Evolutionary conservation across 92 coral and sea anemone species (phyloP), one percentile per base, ranked within the genome.

Genomic region (Micromussa lordhowensis): DNA sequence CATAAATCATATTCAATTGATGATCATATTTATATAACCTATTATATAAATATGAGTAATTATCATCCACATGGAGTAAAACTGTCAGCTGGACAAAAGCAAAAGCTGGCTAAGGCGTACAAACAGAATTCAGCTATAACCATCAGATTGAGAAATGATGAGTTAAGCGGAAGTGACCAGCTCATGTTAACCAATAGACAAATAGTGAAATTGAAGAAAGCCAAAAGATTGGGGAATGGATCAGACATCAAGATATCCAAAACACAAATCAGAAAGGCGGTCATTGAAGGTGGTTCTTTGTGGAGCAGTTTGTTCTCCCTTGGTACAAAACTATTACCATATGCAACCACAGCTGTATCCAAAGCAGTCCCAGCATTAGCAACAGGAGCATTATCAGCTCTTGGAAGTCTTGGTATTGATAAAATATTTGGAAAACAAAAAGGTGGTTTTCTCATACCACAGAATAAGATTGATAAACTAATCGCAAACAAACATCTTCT

Each of bases 141-240:
- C 11, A 2, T 79, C 16, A 29, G 83, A 79, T 55, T 79, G 51
- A 9, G n/a, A 1, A 55, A 61, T 15, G 24, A 79, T 35, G 38
- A 79, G 10, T 79, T 79, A 29, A 79, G 15, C 4, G 83, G 40
- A 14, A 21, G 14, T 11, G 61, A 79, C 32, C 48, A 61, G 30
- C 30, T n/a, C 5, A 53, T 79, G 40, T 12, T 79, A 18, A 79
- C 83, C 9, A 79, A 54, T 26, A 79, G 44, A 18, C 83, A 79
- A n/a, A 57, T 79, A 0, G 14, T 26, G 3, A 54, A 34, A 54
- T 0, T 79, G 2, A 29, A 54, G 3, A 55, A 79, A 79, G 69
- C 83, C 3, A 79, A 53, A 26, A 54, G 26, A n/a, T 6, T 28
- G 8, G 71, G 29, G 0, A n/a, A 16, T 4, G 83, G 83, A 28